Conservation (phyloP, 1,140 invertebrate genomes). For the Sitodiplosis mosellana region DNA sequence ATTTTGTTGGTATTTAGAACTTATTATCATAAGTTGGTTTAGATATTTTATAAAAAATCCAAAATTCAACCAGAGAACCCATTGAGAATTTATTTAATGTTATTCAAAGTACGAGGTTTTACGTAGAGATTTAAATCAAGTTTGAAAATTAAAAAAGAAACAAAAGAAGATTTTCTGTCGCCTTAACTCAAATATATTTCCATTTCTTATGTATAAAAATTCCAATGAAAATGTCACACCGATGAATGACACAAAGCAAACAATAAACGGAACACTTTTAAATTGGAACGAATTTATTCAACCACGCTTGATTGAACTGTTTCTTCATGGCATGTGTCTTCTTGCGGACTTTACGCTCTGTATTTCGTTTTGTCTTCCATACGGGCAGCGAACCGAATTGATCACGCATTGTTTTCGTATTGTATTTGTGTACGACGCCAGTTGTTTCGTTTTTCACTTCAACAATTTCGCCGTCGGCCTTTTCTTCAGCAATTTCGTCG, state of each 20-base stretch:
- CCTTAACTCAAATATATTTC: no score
- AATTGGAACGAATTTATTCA: slow-evolving; percentile 21
- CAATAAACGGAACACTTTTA: slow-evolving; percentile 4
- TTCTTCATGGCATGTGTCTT: slow-evolving; percentile 25
- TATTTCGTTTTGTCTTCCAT: slow-evolving; percentile 37
- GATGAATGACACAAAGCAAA: neutral
- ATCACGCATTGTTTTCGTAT: slow-evolving; percentile 38
- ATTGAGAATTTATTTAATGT: neutral
- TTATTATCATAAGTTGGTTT: neutral
- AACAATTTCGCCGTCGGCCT: slow-evolving; percentile 23
- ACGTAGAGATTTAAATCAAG: no score
- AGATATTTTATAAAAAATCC: no score
- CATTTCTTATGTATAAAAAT: neutral
- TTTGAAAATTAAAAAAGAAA: neutral
- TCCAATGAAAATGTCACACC: neutral
- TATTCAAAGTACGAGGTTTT: no score
- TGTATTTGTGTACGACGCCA: slow-evolving; percentile 28
- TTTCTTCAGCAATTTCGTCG: slow-evolving; percentile 16
- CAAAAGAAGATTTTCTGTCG: no score
- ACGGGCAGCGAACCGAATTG: slow-evolving; percentile 41
- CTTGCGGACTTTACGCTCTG: slow-evolving; percentile 31
- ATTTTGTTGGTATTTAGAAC: neutral
- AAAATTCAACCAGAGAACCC: no score
- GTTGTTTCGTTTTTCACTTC: slow-evolving; percentile 26
- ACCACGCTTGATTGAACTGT: slow-evolving; percentile 24